Conservation (phyloP, 2,888 invertebrate genomes). For the Euzetes globulus region DNA sequence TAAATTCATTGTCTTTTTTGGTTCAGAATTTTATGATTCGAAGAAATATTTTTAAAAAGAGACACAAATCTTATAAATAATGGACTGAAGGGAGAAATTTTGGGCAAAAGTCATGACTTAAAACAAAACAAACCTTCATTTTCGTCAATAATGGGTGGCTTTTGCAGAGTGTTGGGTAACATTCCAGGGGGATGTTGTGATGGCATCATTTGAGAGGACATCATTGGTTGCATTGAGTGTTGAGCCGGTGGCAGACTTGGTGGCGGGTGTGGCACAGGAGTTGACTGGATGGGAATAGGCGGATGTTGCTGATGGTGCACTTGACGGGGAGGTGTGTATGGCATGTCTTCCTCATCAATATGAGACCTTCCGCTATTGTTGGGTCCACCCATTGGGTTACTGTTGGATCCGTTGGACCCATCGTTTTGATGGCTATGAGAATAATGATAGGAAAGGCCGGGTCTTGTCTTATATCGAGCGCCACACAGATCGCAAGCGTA, state of each 20-base stretch:
- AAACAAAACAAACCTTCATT: constrained; percentile 16
- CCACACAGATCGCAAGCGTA: constrained; percentile 90
- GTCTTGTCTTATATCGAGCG: constrained; percentile 91
- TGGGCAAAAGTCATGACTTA: too few species aligned
- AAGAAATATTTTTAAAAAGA: background rate
- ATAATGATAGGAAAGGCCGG: constrained; percentile 90
- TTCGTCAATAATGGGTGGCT: background rate
- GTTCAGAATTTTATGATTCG: background rate
- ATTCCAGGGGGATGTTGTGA: constrained; percentile 1
- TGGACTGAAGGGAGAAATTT: background rate
- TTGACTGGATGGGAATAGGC: background rate
- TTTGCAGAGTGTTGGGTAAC: background rate
- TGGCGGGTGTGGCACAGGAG: constrained; percentile 12
- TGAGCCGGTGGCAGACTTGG: constrained; percentile 24
- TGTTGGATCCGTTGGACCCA: constrained; percentile 39
- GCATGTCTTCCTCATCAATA: constrained; percentile 47
- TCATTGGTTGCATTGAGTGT: constrained; percentile 8
- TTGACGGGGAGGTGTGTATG: constrained; percentile 31
- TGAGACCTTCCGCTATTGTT: background rate
- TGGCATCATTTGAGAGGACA: constrained; percentile 9
- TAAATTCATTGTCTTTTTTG: background rate
- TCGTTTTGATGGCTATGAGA: constrained; percentile 49
- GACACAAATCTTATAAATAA: background rate
- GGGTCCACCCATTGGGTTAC: constrained; percentile 45
- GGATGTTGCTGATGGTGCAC: constrained; percentile 43